These are phyloP conservation scores for Aproaerema taeniolella DNA, from an alignment of 2,888 invertebrate genomes.

Conservation along the genomic window DNA sequence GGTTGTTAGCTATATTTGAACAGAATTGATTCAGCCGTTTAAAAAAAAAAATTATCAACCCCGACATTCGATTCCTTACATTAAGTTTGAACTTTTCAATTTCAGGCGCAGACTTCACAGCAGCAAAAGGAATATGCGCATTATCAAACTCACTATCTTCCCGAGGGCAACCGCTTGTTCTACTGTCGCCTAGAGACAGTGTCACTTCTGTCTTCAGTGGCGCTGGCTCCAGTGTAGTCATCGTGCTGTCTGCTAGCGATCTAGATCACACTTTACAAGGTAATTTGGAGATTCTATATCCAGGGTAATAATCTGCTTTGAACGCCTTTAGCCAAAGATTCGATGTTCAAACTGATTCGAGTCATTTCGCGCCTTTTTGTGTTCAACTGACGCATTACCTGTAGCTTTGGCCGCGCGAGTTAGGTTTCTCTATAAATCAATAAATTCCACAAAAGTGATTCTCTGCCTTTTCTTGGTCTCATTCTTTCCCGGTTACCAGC, in stretches of 20 bases:
- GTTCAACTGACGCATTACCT: background rate
- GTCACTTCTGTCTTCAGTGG: slow-evolving; percentile 84
- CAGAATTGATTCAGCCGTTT: no score
- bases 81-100: no score
- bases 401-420: background rate
- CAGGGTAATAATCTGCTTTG: no score
- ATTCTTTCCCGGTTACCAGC: background rate
- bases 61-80: no score
- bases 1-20: no score
- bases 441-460: background rate
- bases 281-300: background rate
- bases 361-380: background rate
- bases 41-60: no score
- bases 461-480: background rate
- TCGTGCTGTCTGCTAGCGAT: slow-evolving; percentile 78
- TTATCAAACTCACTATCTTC: slow-evolving; percentile 83
- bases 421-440: background rate
- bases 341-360: background rate
- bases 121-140: slow-evolving; percentile 89
- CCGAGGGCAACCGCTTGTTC: slow-evolving; percentile 84
- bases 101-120: slow-evolving; percentile 89
- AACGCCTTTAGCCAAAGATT: no score
- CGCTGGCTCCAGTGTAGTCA: slow-evolving; percentile 77
- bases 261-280: slow-evolving; percentile 77
- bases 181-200: slow-evolving; percentile 81